Evolutionary conservation across 2,888 invertebrate species (phyloP), one percentile per base, ranked within the genome.

Genomic region (Cataglyphis cursor): DNA sequence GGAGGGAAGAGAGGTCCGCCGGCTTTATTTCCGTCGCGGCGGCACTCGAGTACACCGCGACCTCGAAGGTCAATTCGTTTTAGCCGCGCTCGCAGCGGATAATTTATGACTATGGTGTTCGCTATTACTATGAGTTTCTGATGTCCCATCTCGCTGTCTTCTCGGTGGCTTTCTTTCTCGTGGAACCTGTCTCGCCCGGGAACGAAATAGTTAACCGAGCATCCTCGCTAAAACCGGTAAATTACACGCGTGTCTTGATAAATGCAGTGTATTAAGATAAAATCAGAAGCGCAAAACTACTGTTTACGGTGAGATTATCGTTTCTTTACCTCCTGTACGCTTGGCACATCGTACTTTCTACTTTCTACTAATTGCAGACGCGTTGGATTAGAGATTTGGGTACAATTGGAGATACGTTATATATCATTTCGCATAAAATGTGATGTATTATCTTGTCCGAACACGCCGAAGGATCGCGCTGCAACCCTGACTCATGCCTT

Each of bases 11-110:
- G 57, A 35, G 21, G n/a, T 12, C 62, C 78, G 85, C 84, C 85
- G 86, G 89, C 88, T 87, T 90, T 88, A 89, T 90, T 91, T 87
- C 85, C 84, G 87, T 87, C 91, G 88, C 86, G 51, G 85, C 66
- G 83, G 80, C 86, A 86, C 88, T 88, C 89, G 86, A 85, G 85
- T 51, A 51, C n/a, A 51, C 85, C 89, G 68, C 83, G 88, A 91
- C 92, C 90, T 62, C 84, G 64, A 54, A 74, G 89, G 90, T 90
- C 90, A 90, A 86, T 84, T 86, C 90, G 85, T 90, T 89, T 89
- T 84, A 87, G 81, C 87, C 75, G 82, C 74, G 82, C 76, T 85
- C 85, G 81, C 76, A 84, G 83, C 31, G 78, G 84, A 90, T 90
- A 90, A 90, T 90, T 88, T 90, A 90, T 90, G 84, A 48, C 82